These are phyloP conservation scores for Heloderma charlesbogerti DNA, from an alignment of 2,113 vertebrate genomes.

Conservation along the genomic window DNA sequence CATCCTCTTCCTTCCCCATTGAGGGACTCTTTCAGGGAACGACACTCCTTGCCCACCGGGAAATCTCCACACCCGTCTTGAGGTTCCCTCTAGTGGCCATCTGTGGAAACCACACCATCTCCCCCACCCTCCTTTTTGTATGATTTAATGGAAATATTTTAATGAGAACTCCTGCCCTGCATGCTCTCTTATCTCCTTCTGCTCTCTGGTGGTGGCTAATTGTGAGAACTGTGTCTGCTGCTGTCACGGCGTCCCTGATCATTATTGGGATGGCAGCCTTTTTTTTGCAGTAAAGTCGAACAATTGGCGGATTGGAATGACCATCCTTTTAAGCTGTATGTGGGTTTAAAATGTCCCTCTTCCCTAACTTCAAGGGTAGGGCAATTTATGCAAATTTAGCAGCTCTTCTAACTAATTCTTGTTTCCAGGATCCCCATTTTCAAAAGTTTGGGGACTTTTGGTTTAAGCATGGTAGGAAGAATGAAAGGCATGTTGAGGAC, in stretches of 20 bases:
- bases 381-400: background rate
- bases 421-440: background rate
- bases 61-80: background rate
- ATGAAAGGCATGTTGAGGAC: background rate
- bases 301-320: background rate
- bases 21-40: too few relatives aligned
- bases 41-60: background rate
- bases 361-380: too few relatives aligned
- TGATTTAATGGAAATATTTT: background rate
- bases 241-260: background rate
- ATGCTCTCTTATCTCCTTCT: conserved; percentile 7
- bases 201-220: background rate
- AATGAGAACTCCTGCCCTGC: background rate
- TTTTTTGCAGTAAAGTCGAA: background rate
- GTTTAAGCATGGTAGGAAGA: background rate
- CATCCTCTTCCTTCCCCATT: background rate
- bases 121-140: background rate
- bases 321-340: background rate
- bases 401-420: background rate
- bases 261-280: background rate
- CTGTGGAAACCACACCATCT: background rate
- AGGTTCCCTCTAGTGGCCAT: background rate
- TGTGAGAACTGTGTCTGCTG: background rate
- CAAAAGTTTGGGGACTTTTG: background rate
- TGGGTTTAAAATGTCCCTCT: background rate